Evolutionary conservation across 2,797 vertebrate genomes (phyloP).

Genomic region (Melopsittacus undulatus): DNA sequence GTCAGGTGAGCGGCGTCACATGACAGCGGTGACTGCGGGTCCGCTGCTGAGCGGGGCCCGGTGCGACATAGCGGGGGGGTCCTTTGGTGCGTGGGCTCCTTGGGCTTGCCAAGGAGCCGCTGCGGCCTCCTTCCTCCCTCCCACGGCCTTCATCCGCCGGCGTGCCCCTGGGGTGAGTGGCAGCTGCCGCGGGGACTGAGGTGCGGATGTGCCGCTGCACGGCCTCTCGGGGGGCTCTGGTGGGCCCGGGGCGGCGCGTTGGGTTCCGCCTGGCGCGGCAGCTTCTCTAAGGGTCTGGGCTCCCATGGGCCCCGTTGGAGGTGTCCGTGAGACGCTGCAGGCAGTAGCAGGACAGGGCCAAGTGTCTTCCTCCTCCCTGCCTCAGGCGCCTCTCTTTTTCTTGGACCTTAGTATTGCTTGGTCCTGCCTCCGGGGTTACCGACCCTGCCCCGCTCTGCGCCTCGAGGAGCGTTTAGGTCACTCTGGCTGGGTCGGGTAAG

Average conservation of each 20-base stretch:
- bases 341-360: not conserved
- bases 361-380: rapidly evolving
- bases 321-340: not conserved
- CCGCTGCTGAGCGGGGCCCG: not conserved
- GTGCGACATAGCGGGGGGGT: not conserved
- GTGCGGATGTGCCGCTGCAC: too few species aligned
- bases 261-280: not conserved
- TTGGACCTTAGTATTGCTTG: rapidly evolving
- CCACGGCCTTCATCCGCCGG: not conserved
- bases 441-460: not conserved
- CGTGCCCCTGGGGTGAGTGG: not conserved
- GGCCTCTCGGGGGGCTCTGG: not conserved
- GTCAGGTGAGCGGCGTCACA: constrained; percentile 46
- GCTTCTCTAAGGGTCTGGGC: not conserved
- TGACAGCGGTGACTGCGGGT: not conserved
- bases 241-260: too few species aligned
- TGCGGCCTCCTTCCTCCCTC: not conserved
- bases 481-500: rapidly evolving
- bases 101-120: not conserved
- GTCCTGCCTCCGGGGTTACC: rapidly evolving
- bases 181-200: not conserved
- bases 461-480: rapidly evolving
- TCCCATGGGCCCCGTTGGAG: not conserved
- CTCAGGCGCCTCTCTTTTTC: not conserved
- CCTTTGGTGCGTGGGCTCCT: not conserved